phyloP scores from a whole-genome alignment of 2,113 vertebrate genomes.

The Tor tambroides region DNA sequence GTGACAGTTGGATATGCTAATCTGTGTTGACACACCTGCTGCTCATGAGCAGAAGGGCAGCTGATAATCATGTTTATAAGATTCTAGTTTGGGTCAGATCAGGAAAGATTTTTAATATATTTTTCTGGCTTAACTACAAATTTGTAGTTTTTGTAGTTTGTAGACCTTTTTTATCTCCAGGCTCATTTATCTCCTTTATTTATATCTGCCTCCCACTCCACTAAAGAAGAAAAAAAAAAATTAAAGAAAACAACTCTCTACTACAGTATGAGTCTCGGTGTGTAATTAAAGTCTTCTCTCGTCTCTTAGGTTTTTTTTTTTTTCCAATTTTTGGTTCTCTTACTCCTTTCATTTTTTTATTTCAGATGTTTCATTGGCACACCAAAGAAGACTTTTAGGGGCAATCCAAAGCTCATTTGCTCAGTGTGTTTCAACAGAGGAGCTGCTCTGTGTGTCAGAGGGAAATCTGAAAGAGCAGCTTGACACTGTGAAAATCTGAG shows the following conservation, averaged over 20 bases:
- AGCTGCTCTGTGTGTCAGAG: not conserved
- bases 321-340: not conserved
- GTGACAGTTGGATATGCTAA: slow-evolving; percentile 1
- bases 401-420: not conserved
- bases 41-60: not conserved
- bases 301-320: not conserved
- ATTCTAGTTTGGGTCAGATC: not conserved
- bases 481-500: not conserved
- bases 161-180: not conserved
- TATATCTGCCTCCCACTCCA: not conserved
- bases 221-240: not conserved
- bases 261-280: not conserved
- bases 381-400: not conserved
- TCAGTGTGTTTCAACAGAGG: not conserved
- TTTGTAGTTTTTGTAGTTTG: too few species aligned
- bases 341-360: not conserved
- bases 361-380: not conserved
- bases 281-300: not conserved
- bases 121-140: not conserved
- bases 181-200: not conserved
- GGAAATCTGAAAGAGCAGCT: not conserved
- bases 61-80: not conserved
- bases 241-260: not conserved
- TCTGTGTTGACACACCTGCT: slow-evolving; percentile 42
- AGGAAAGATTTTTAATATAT: not conserved